These are phyloP conservation scores for Mormyrus proboscirostris DNA, from an alignment of 2,797 vertebrate species.

Conservation along the genomic window DNA sequence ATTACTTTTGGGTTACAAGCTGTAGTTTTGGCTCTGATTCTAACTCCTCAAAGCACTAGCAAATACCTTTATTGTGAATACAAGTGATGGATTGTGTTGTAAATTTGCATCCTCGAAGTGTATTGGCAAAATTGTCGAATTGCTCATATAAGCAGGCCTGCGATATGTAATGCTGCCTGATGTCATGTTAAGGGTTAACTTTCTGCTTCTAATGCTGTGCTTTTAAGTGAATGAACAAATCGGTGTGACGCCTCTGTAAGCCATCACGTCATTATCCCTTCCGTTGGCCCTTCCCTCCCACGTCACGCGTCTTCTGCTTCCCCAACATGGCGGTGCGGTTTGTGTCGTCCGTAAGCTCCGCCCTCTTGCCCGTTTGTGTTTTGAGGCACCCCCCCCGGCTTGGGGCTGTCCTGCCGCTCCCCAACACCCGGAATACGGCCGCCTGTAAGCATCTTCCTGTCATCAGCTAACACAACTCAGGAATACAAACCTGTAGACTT, in stretches of 20 bases:
- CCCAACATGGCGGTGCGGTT: background rate
- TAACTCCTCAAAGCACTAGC: conserved; percentile 36
- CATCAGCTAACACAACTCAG: conserved; percentile 54
- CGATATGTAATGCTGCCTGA: conserved; percentile 15
- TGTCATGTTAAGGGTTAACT: background rate
- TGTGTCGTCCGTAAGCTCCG: background rate
- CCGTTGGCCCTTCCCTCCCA: background rate
- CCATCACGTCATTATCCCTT: background rate
- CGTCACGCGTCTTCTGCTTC: background rate
- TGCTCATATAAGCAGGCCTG: conserved; percentile 16
- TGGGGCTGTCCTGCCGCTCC: background rate
- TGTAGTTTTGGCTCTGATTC: conserved; percentile 33
- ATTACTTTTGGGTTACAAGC: conserved; percentile 26
- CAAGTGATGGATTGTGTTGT: conserved; percentile 28
- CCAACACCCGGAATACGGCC: background rate
- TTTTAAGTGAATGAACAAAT: conserved; percentile 10
- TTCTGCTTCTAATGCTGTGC: background rate
- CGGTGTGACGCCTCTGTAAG: background rate
- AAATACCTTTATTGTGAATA: conserved; percentile 25
- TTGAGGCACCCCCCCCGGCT: background rate
- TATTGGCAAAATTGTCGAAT: conserved; percentile 17
- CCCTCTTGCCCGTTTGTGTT: background rate
- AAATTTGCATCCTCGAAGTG: conserved; percentile 18
- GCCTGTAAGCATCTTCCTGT: conserved; percentile 9
- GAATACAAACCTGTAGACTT: conserved; percentile 59